These are phyloP conservation scores for Ochropleura leucogaster DNA, from an alignment of 2,888 invertebrate species.

Conservation along the genomic window DNA sequence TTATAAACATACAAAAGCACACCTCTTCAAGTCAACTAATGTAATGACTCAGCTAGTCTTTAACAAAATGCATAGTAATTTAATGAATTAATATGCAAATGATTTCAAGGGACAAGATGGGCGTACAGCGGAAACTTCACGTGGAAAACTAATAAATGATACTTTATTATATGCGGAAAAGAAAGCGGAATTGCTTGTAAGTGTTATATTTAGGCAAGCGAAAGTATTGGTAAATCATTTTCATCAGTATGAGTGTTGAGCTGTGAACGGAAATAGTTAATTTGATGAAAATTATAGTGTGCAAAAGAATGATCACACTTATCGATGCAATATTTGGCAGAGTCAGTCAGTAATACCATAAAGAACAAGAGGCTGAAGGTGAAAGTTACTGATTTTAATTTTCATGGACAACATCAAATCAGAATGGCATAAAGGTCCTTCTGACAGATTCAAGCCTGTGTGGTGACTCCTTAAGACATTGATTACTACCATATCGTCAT, in stretches of 20 bases:
- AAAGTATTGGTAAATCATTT: constrained; percentile 26
- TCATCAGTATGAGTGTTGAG: constrained; percentile 12
- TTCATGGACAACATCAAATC: background rate
- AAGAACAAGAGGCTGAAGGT: background rate
- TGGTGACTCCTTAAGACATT: background rate
- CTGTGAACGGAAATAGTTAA: constrained; percentile 9
- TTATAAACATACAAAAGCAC: constrained; percentile 14
- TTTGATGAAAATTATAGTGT: constrained; percentile 30
- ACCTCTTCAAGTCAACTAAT: constrained; percentile 11
- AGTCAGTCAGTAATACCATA: background rate
- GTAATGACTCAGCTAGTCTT: constrained; percentile 37
- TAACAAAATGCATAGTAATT: constrained; percentile 40
- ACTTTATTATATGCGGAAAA: constrained; percentile 17
- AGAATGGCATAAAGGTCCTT: background rate
- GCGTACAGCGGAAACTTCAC: constrained; percentile 30
- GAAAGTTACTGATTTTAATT: background rate
- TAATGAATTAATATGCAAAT: constrained; percentile 47
- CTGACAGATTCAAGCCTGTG: background rate
- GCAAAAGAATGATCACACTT: background rate
- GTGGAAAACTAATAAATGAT: constrained; percentile 33
- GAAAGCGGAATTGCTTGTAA: constrained; percentile 38
- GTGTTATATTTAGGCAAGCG: constrained; percentile 18
- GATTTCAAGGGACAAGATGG: constrained; percentile 52
- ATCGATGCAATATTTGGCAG: background rate
- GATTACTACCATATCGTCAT: constrained; percentile 12